Base-by-base conservation (phyloP, 2,888 invertebrate genomes). In the Yponomeuta sedellus region DNA sequence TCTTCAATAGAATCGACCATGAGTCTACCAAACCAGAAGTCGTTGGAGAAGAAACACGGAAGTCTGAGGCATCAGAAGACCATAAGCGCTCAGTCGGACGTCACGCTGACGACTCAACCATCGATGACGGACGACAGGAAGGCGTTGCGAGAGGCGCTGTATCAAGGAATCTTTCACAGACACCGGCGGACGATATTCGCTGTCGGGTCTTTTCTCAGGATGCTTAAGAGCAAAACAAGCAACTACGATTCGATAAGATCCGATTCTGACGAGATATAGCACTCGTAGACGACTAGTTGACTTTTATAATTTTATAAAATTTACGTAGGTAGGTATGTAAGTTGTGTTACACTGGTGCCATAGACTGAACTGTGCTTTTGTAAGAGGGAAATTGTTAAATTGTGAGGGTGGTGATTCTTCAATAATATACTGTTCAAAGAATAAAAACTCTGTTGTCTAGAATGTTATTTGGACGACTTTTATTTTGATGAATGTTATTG, bases 141-240 rank as follows among this genome's bases (percentile, higher is more conserved):
- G 82, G 94, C 95, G 64, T 79, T 94, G 70, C 89, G 95, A 70
- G 95, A 95, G 80, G 95, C 95, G 69, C 87, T 95, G 73, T 95
- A 95, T 81, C 94, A 95, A 85, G 95, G 95, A 83, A 95, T 95
- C 79, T 94, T 95, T 82, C 95, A 95, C 88, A 93, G 95, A 72
- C 95, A 95, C 85, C 90, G 95, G 71, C 91, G 95, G 78, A 95
- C 95, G 69, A 95, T 95, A 73, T 95, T 95, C 79, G 95, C 95
- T 10, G 92, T 95, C 66, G 95, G 95, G 65, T 95, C 95, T 64
- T 95, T 95, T 80, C 87, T 95, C 68, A 92, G 95, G 71, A 95
- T 95, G 95, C 83, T 95, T 71, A 93, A 94, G 74, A 94, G 93
- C 78, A 94, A 94, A 81, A 95, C 95, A 76, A 94, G 95, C 68